A percentile compares a stretch with the other conserved stretches of the same genome.
Conservation (phyloP, 2,113 vertebrate genomes). For the Petromus typicus region DNA sequence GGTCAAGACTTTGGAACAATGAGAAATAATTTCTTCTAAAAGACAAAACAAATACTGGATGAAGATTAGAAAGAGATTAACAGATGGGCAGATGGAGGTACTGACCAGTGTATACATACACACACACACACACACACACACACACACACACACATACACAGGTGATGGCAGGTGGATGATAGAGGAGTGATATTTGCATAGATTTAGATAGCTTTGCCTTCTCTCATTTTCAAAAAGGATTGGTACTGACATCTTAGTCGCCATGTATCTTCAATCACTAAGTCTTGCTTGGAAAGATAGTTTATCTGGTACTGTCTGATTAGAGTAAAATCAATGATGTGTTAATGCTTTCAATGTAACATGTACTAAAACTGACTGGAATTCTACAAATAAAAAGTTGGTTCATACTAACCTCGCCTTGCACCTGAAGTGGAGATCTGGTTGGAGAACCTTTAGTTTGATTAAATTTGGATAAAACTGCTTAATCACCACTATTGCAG, state of each 20-base stretch:
- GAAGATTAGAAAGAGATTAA: background rate
- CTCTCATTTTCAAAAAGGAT: background rate
- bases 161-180: background rate
- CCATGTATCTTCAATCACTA: background rate
- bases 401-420: background rate
- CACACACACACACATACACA: background rate
- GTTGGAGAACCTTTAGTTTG: background rate
- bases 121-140: background rate
- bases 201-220: background rate
- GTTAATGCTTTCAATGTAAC: background rate
- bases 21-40: background rate
- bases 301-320: background rate
- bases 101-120: background rate
- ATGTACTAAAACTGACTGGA: background rate
- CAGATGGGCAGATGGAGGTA: background rate
- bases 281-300: background rate
- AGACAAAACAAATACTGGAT: background rate
- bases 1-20: constrained; percentile 22
- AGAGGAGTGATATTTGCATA: background rate
- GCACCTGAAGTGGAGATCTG: background rate
- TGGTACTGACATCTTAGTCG: background rate
- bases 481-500: background rate
- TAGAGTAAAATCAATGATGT: constrained; percentile 11
- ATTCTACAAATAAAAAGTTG: constrained; percentile 27
- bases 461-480: constrained; percentile 2